Evolutionary conservation across 1,140 invertebrate genomes (phyloP).

Genomic region (Druon quercuslanigerum): DNA sequence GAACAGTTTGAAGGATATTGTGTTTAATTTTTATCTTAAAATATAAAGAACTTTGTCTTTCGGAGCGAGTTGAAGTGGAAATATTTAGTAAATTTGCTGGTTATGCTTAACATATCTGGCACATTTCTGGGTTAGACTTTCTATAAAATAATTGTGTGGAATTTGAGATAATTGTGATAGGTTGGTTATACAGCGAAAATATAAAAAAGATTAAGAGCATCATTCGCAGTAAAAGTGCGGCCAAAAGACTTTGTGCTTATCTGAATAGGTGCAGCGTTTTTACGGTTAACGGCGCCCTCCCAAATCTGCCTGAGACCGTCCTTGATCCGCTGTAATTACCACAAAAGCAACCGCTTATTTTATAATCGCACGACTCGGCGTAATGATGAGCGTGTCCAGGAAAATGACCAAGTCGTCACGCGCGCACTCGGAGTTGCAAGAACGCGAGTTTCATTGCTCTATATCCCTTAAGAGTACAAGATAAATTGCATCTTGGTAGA

Average conservation of each 20-base stretch:
- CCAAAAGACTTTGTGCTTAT: constrained; percentile 15
- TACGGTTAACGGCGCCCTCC: constrained; percentile 53
- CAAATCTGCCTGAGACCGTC: constrained; percentile 63
- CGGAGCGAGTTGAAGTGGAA: too few species aligned
- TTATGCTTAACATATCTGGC: too few species aligned
- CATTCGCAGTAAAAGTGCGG: constrained; percentile 36
- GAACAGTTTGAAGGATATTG: too few species aligned
- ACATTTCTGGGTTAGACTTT: too few species aligned
- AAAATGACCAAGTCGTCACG: constrained; percentile 64
- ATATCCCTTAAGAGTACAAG: not conserved
- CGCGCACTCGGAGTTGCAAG: constrained; percentile 43
- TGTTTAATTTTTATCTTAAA: too few species aligned
- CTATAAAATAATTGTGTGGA: not conserved
- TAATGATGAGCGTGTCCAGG: constrained; percentile 66
- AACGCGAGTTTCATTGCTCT: not conserved
- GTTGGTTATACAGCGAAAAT: not conserved
- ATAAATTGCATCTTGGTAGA: constrained; percentile 2
- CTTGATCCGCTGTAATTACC: constrained; percentile 71
- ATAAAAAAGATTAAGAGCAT: constrained; percentile 40
- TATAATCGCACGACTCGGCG: constrained; percentile 66
- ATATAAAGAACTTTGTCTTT: too few species aligned
- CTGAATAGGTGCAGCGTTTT: constrained; percentile 7
- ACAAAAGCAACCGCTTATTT: constrained; percentile 75
- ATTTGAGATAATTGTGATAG: not conserved
- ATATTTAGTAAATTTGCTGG: too few species aligned